phyloP scores from a whole-genome alignment of 2,888 invertebrate species.

The Stenotaenia linearis region DNA sequence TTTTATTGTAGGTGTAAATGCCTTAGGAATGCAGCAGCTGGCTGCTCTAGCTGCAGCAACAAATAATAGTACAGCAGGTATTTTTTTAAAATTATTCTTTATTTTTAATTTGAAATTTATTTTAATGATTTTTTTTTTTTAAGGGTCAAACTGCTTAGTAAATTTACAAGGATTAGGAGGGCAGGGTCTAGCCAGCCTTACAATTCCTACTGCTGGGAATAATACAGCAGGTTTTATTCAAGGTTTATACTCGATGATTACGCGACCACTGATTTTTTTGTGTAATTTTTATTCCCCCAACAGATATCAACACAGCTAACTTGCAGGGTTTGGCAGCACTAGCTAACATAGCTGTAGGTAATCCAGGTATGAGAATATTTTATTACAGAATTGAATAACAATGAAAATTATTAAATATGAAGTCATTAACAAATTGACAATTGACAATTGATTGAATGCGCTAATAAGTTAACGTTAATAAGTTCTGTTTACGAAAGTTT shows the following conservation, averaged over 20 bases:
- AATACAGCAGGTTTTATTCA: slow-evolving; percentile 31
- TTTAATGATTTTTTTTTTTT: slow-evolving; percentile 32
- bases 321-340: slow-evolving; percentile 62
- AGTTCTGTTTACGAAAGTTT: no score
- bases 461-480: no score
- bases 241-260: not conserved
- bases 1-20: slow-evolving; percentile 43
- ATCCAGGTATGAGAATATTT: slow-evolving; percentile 43
- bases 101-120: not conserved
- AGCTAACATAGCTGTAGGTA: slow-evolving; percentile 50
- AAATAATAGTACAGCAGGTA: slow-evolving; percentile 40
- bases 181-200: slow-evolving; percentile 43
- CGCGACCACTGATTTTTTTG: not conserved
- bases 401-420: no score
- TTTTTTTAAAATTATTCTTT: not conserved
- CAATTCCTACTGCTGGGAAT: slow-evolving; percentile 37
- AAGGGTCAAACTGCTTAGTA: slow-evolving; percentile 46
- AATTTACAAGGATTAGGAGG: slow-evolving; percentile 43
- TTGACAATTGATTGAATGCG: no score
- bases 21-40: slow-evolving; percentile 49
- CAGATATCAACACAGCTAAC: slow-evolving; percentile 50
- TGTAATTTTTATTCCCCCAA: not conserved
- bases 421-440: no score
- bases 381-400: no score
- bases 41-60: slow-evolving; percentile 43